Evolutionary conservation across 2,113 vertebrate genomes (phyloP).

Genomic region (Pteruthius melanotis): DNA sequence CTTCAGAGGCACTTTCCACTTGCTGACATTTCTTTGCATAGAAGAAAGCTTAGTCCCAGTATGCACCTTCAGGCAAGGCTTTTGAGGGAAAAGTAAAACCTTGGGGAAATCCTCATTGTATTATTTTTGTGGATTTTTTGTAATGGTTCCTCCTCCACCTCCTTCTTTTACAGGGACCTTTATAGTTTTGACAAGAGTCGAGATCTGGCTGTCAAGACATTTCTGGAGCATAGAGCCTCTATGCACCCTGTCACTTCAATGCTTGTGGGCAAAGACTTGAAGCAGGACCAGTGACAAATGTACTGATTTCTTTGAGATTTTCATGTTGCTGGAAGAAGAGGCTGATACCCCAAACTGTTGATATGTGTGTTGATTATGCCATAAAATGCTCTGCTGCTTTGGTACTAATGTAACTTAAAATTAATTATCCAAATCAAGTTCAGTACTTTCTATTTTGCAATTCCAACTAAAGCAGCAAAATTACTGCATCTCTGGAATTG

Average conservation of each 20-base stretch:
- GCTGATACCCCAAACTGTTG: not conserved
- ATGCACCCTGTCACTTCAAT: slow-evolving; percentile 90
- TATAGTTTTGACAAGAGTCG: slow-evolving; percentile 82
- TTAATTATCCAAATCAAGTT: not conserved
- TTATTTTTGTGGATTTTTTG: not conserved
- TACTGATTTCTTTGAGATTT: not conserved
- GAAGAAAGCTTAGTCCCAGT: not conserved
- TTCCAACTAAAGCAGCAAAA: not conserved
- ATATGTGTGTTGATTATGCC: not conserved
- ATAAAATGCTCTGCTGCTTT: not conserved
- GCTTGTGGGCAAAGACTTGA: slow-evolving; percentile 87
- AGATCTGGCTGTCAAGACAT: slow-evolving; percentile 76
- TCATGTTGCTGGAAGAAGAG: not conserved
- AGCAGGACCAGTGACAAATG: slow-evolving; percentile 69
- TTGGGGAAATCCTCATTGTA: not conserved
- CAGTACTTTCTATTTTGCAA: not conserved
- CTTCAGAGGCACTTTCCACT: not conserved
- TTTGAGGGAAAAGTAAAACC: not conserved
- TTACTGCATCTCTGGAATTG: not conserved
- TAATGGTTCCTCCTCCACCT: not conserved
- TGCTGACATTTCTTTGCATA: not conserved
- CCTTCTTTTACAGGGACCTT: slow-evolving; percentile 79
- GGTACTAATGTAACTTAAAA: not conserved
- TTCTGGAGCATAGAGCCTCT: slow-evolving; percentile 70
- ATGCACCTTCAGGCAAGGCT: not conserved